phyloP scores from a whole-genome alignment of 2,113 vertebrate species.

The Eleginops maclovinus region DNA sequence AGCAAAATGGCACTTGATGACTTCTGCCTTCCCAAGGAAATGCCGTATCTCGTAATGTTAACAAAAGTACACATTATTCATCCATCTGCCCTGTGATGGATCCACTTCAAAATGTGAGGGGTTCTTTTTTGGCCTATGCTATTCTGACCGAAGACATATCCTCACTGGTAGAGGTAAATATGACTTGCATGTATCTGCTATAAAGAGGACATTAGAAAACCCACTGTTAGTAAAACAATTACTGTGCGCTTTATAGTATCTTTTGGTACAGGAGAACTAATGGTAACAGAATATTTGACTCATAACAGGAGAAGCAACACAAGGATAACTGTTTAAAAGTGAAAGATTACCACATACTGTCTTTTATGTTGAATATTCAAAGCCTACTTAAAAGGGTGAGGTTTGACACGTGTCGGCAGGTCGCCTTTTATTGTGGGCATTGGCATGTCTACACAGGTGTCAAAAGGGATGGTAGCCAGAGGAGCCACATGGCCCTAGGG shows the following conservation, averaged over 20 bases:
- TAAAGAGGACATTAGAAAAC: neutral
- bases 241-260: neutral
- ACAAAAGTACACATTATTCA: too few relatives aligned
- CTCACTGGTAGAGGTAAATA: too few relatives aligned
- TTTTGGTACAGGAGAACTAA: neutral
- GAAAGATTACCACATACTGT: neutral
- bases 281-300: neutral
- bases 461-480: neutral
- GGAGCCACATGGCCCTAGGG: neutral
- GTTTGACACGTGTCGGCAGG: slow-evolving; percentile 2
- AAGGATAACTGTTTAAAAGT: neutral
- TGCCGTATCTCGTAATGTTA: too few relatives aligned
- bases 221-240: neutral
- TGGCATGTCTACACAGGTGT: slow-evolving; percentile 6
- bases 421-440: neutral
- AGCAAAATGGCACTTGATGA: neutral
- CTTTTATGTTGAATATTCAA: neutral
- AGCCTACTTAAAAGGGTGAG: slow-evolving; percentile 1
- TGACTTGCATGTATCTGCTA: neutral
- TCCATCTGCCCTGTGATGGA: too few relatives aligned
- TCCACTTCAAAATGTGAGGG: too few relatives aligned
- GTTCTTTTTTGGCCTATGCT: too few relatives aligned
- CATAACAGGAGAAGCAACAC: neutral
- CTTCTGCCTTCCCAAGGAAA: too few relatives aligned
- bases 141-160: too few relatives aligned